Evolutionary conservation across 2,797 vertebrate species (phyloP).

Genomic region (Florisuga fusca): DNA sequence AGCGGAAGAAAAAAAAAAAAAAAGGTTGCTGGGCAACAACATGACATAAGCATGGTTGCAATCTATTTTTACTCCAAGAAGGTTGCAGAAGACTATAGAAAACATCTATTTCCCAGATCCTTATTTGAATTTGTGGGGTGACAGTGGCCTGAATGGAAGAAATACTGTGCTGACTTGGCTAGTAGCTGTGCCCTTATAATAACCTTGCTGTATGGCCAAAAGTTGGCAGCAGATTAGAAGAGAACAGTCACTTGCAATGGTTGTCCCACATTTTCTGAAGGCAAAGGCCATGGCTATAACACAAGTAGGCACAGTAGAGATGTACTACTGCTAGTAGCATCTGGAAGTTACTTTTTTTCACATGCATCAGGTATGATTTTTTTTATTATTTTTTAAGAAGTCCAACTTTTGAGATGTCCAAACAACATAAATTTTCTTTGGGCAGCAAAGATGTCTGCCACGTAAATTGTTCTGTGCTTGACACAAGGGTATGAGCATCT

Average conservation of each 20-base stretch:
- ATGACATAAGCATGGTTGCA: slow-evolving; percentile 59
- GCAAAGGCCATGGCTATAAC: neutral
- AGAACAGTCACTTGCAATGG: neutral
- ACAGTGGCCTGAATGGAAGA: neutral
- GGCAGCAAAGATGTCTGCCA: neutral
- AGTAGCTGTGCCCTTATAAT: neutral
- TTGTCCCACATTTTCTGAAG: neutral
- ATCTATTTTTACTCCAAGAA: slow-evolving; percentile 75
- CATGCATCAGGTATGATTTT: neutral
- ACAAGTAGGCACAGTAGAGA: neutral
- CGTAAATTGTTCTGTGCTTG: neutral
- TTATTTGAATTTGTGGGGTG: neutral
- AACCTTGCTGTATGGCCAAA: neutral
- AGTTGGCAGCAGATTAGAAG: neutral
- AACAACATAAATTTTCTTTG: neutral
- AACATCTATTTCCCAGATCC: slow-evolving; percentile 1
- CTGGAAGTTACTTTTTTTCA: neutral
- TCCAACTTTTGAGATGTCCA: neutral
- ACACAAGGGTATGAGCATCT: neutral
- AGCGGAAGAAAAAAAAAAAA: neutral
- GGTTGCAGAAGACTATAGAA: slow-evolving; percentile 52
- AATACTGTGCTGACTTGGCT: neutral
- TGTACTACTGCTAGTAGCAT: neutral
- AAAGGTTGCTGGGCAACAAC: slow-evolving; percentile 76
- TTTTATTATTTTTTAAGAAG: neutral